Conservation (phyloP, 2,113 vertebrate species). For the Zosterops japonicus region DNA sequence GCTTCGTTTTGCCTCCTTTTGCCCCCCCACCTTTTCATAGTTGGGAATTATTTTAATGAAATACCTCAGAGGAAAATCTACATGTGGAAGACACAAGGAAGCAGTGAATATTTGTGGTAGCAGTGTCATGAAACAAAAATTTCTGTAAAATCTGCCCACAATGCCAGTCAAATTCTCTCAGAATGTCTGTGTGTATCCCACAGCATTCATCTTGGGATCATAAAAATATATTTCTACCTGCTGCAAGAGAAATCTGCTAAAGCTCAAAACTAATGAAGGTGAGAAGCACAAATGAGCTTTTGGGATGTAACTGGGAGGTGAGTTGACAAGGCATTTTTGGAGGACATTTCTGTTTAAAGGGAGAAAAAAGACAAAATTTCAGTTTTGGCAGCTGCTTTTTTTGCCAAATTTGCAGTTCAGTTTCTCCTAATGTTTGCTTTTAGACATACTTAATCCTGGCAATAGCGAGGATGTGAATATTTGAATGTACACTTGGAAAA, state of each 20-base stretch:
- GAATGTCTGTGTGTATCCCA: background rate
- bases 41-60: background rate
- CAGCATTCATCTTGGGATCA: background rate
- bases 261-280: background rate
- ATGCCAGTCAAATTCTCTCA: background rate
- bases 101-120: background rate
- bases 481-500: background rate
- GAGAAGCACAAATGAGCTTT: background rate
- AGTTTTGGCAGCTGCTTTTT: background rate
- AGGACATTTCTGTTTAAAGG: background rate
- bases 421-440: background rate
- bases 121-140: background rate
- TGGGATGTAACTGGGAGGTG: background rate
- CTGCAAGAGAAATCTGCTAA: background rate
- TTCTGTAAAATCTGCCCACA: slow-evolving; percentile 8
- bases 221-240: background rate
- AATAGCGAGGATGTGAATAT: background rate
- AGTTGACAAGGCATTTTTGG: background rate
- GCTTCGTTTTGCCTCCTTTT: rapidly evolving
- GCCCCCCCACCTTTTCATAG: background rate
- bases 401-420: background rate
- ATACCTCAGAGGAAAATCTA: background rate
- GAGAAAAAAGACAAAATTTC: background rate
- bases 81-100: background rate
- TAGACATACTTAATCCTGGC: background rate